A percentile compares a stretch with the other conserved stretches of the same genome.
Conservation (phyloP, 2,113 vertebrate species). For the Bambusicola thoracicus region DNA sequence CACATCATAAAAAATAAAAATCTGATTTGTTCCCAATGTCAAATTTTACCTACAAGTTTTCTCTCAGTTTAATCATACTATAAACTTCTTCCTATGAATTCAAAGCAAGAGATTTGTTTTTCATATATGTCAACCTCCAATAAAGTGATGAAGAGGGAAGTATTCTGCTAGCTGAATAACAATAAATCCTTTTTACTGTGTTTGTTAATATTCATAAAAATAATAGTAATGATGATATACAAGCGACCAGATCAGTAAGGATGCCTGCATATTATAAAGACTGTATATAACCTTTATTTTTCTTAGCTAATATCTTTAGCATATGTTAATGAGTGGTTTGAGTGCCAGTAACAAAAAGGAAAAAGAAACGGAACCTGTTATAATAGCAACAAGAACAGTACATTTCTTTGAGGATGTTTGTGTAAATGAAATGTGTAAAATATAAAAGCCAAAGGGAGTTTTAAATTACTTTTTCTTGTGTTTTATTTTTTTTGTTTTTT, state of each 20-base stretch:
- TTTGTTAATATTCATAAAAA: neutral
- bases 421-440: neutral
- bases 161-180: neutral
- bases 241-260: neutral
- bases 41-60: neutral
- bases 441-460: neutral
- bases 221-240: neutral
- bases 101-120: neutral
- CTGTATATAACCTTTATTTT: neutral
- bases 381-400: neutral
- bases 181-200: neutral
- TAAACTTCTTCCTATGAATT: conserved; percentile 15
- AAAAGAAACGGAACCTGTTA: neutral
- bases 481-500: rapidly evolving
- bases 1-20: neutral
- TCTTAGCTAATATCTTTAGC: neutral
- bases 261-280: neutral
- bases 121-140: neutral
- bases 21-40: conserved; percentile 30
- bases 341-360: neutral
- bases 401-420: neutral
- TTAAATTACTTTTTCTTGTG: neutral
- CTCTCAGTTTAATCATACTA: conserved; percentile 10
- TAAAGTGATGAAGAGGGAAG: neutral
- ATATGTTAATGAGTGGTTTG: neutral